Conservation (phyloP, 2,113 vertebrate species). For the Nannospalax galili region DNA sequence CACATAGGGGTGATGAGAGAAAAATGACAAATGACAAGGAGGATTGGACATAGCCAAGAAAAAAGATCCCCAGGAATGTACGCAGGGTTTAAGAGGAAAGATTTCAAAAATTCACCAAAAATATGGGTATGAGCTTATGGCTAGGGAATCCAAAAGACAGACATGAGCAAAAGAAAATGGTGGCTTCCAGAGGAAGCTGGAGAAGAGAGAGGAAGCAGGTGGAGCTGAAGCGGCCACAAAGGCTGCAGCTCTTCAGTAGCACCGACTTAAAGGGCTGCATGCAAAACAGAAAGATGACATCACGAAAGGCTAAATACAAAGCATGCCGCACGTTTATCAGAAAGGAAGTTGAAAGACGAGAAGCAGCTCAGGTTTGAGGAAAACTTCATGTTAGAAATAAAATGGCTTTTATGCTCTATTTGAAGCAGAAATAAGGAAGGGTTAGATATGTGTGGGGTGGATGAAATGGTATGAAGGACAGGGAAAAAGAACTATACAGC, state of each 20-base stretch:
- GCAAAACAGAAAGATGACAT: neutral
- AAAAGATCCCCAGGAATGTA: neutral
- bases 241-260: neutral
- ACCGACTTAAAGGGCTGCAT: constrained; percentile 15
- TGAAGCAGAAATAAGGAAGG: constrained; percentile 31
- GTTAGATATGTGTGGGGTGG: neutral
- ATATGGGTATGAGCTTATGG: neutral
- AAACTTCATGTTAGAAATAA: neutral
- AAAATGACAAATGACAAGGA: neutral
- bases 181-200: neutral
- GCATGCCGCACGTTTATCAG: neutral
- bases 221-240: neutral
- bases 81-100: constrained; percentile 1
- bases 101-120: neutral
- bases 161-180: constrained; percentile 16
- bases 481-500: neutral
- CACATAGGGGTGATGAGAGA: neutral
- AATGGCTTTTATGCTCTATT: constrained; percentile 11
- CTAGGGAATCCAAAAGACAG: neutral
- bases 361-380: constrained; percentile 9
- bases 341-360: constrained; percentile 50
- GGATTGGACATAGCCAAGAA: constrained; percentile 7
- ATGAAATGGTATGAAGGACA: neutral
- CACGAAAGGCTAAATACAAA: neutral
- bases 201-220: neutral